These are phyloP conservation scores for Clytia hemisphaerica DNA, from an alignment of 30 jellyfish, hydroid and myxozoan genomes.

Conservation along the genomic window DNA sequence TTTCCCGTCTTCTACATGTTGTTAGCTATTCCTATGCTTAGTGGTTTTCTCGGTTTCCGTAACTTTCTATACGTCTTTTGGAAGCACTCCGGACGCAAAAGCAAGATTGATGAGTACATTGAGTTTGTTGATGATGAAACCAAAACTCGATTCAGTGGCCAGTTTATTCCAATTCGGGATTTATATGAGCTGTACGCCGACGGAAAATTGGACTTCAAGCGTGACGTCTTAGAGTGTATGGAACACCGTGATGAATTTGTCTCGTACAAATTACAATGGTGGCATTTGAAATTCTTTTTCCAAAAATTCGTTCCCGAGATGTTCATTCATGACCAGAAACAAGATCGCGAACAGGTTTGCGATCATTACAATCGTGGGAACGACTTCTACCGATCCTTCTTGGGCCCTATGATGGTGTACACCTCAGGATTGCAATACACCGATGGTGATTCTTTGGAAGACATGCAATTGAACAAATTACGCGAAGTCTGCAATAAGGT, in stretches of 20 bases:
- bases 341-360: conserved; percentile 66
- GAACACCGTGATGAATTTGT: conserved; percentile 63
- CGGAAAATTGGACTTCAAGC: conserved; percentile 57
- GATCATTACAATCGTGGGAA: conserved; percentile 96
- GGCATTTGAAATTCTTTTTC: conserved; percentile 86
- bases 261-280: conserved; percentile 61
- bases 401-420: conserved; percentile 75
- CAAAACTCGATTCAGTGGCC: conserved; percentile 35
- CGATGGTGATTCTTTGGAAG: conserved; percentile 58
- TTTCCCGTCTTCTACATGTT: neutral
- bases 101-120: conserved; percentile 57
- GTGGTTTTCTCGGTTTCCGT: conserved; percentile 2
- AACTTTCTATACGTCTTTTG: conserved; percentile 32
- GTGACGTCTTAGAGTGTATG: conserved; percentile 53
- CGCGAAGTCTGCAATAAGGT: conserved; percentile 56
- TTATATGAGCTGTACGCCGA: conserved; percentile 79
- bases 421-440: conserved; percentile 61
- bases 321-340: conserved; percentile 57
- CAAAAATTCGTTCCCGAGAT: conserved; percentile 73
- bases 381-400: conserved; percentile 70
- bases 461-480: conserved; percentile 68
- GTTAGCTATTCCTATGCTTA: neutral
- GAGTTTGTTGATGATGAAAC: conserved; percentile 47
- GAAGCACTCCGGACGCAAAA: conserved; percentile 12
- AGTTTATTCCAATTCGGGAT: conserved; percentile 63